Base-by-base conservation (phyloP, 1,140 invertebrate species). In the Oreohelix idahoensis region DNA sequence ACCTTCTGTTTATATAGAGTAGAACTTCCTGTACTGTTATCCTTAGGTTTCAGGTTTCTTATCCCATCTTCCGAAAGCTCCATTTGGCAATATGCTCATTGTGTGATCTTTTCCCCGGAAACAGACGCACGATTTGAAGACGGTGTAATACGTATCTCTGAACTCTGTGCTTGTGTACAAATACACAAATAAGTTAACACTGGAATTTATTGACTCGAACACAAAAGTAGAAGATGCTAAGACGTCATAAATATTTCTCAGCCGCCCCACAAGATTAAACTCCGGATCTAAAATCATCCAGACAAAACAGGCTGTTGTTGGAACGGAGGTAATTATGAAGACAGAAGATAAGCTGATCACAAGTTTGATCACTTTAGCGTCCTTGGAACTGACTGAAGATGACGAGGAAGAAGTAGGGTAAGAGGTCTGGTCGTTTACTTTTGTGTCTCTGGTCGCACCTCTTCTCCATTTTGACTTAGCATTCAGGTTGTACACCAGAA, bases 101-200 rank as follows among this genome's bases (percentile, higher is more conserved):
- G n/a, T n/a, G n/a, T n/a, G n/a, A n/a, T n/a, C n/a, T n/a, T n/a
- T n/a, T n/a, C n/a, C n/a, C n/a, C n/a, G n/a, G n/a, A n/a, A n/a
- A n/a, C n/a, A n/a, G n/a, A n/a, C n/a, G n/a, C n/a, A n/a, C n/a
- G n/a, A n/a, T n/a, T n/a, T n/a, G n/a, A n/a, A n/a, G n/a, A n/a
- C n/a, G n/a, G n/a, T 35, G 29, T 76, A 15, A 49, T 53, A 76
- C 4, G 42, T 49, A 20, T 76, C 26, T 49, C 32, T 39, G 74
- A 76, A 76, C 10, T 49, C 42, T 5, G 74, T 29, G 29, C 74
- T 76, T 17, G 36, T 53, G 29, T 29, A 32, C 20, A 53, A 36
- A 51, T 76, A 76, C 32, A 76, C 74, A 29, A 76, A 76, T 32
- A 76, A 35, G 29, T 51, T 76, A 1, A 76, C 74, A n/a, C 74